phyloP scores from a whole-genome alignment of 2,113 vertebrate species.

The Microcebus jonahi region DNA sequence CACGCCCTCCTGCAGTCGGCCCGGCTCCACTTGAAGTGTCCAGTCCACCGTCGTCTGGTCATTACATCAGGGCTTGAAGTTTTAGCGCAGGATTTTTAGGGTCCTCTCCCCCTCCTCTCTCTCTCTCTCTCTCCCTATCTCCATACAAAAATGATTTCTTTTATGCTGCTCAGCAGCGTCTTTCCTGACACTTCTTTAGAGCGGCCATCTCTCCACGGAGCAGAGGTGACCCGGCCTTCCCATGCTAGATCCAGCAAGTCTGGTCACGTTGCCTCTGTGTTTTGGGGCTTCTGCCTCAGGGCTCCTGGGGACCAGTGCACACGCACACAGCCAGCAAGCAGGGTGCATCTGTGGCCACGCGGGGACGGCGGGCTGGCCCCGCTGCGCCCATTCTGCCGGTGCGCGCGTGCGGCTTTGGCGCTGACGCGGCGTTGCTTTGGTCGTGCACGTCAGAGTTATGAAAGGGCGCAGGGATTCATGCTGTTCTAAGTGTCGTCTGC shows the following conservation, averaged over 20 bases:
- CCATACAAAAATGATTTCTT: neutral
- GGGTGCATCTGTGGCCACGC: neutral
- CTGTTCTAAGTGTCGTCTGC: neutral
- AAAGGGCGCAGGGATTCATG: neutral
- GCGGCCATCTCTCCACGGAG: neutral
- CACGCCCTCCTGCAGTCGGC: accelerated
- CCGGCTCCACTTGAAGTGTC: neutral
- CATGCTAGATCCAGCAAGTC: neutral
- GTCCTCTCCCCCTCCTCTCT: neutral
- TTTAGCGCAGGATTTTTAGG: neutral
- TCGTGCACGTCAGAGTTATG: neutral
- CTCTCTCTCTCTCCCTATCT: neutral
- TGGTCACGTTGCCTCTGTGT: neutral
- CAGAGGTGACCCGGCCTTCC: neutral
- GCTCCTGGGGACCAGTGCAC: neutral
- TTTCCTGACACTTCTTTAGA: neutral
- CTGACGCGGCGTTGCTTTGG: neutral
- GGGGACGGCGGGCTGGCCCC: neutral
- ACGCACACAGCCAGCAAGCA: neutral
- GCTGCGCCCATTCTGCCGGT: neutral
- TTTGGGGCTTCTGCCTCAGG: neutral
- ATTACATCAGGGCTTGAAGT: neutral
- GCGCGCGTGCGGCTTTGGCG: no score
- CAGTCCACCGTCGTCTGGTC: neutral
- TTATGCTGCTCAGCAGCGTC: neutral